Evolutionary conservation across 1,140 invertebrate genomes (phyloP).

Genomic region (Caenorhabditis tropicalis): DNA sequence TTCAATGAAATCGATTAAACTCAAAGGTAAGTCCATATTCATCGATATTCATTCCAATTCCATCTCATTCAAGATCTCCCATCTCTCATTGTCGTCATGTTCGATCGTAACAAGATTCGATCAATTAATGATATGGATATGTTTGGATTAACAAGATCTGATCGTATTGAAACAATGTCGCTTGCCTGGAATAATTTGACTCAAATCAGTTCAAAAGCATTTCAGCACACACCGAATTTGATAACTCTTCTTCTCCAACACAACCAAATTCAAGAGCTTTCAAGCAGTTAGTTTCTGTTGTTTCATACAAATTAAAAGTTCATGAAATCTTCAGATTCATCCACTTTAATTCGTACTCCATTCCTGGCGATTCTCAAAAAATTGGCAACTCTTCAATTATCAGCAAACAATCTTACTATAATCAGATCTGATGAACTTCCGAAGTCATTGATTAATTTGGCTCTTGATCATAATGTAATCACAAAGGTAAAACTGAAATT

Average conservation of each 20-base stretch:
- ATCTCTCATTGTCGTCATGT: constrained; percentile 52
- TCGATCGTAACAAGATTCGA: constrained; percentile 63
- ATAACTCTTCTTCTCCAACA: constrained; percentile 28
- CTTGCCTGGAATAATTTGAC: constrained; percentile 65
- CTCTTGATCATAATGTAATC: constrained; percentile 61
- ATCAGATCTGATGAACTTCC: constrained; percentile 62
- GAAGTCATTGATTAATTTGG: constrained; percentile 57
- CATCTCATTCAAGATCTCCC: constrained; percentile 49
- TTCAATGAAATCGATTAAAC: constrained; percentile 59
- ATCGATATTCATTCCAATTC: not conserved
- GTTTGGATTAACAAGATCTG: constrained; percentile 54
- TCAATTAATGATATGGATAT: constrained; percentile 59
- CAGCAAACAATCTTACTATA: constrained; percentile 57
- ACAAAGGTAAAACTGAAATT: constrained; percentile 56
- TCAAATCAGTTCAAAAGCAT: constrained; percentile 39
- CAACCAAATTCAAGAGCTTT: constrained; percentile 8
- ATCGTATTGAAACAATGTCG: constrained; percentile 59
- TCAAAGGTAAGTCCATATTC: constrained; percentile 47
- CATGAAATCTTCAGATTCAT: not conserved
- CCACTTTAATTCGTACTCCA: not conserved
- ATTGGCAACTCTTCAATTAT: constrained; percentile 59
- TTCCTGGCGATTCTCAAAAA: constrained; percentile 59
- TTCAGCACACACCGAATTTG: constrained; percentile 58
- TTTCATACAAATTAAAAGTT: not conserved
- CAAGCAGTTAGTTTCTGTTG: not conserved